Base-by-base conservation (phyloP, 2,888 invertebrate species). In the Apeira syringaria region DNA sequence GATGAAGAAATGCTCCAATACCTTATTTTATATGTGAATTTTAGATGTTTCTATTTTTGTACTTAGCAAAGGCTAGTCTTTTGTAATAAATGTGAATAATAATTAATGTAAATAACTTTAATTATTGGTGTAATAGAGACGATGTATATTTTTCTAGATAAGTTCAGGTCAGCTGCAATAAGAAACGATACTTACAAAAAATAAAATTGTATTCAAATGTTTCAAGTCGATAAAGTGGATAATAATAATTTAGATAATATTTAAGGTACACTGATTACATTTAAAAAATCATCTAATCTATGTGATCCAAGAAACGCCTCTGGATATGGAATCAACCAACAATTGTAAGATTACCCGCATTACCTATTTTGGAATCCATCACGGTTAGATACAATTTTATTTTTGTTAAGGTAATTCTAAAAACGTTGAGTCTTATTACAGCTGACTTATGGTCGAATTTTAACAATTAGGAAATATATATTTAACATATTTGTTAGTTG, bases 41-140 rank as follows among this genome's bases (percentile, higher is more conserved):
- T 77, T 84, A 80, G 69, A 74, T 74, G 31, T 59, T 66, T 64
- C 61, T 61, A 59, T 53, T n/a, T n/a, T n/a, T 58, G 59, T 77
- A 79, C 81, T 86, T 87, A 86, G 88, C 86, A 74, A 83, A 68
- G 85, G 86, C 88, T 89, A 89, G 88, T 89, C 88, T 77, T 69
- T 74, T 76, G 53, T 53, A 44, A 53, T 69, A 74, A 76, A 75
- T 84, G 79, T 83, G 82, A 82, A 82, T 85, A 82, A 81, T 80
- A 67, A 63, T 59, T 62, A 64, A 62, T 67, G 80, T 82, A 82
- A 80, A 83, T 84, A 81, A 50, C 34, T 38, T 32, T 35, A 42
- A 15, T 32, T 37, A 18, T 40, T 25, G 20, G 30, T 35, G 24
- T 30, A 38, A 27, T 34, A 10, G 29, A 5, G 20, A 8, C 18